Conservation (phyloP, 2,888 invertebrate genomes). For the Cynaeus angustus region DNA sequence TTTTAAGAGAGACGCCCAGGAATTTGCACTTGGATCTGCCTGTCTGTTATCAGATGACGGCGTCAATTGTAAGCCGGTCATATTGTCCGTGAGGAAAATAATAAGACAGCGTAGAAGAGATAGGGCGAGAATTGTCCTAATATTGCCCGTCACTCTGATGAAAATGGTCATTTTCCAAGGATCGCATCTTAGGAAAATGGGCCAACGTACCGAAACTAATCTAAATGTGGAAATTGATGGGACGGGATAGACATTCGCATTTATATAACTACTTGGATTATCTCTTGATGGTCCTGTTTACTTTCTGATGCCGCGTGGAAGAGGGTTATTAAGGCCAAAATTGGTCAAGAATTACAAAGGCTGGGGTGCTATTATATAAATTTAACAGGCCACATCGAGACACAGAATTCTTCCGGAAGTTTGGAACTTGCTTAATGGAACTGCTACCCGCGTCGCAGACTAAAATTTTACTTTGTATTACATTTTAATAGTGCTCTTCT, state of each 20-base stretch:
- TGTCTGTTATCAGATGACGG: conserved; percentile 60
- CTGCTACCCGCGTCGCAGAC: no score
- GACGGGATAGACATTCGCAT: conserved; percentile 46
- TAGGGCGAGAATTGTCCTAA: conserved; percentile 52
- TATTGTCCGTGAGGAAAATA: conserved; percentile 65
- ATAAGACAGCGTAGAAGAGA: conserved; percentile 55
- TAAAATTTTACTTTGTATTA: no score
- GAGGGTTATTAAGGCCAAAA: conserved; percentile 39
- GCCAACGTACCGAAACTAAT: conserved; percentile 53
- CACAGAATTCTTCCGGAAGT: background rate
- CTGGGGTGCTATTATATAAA: conserved; percentile 13
- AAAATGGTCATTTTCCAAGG: conserved; percentile 51
- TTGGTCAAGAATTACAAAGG: conserved; percentile 45
- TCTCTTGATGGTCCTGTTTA: conserved; percentile 46
- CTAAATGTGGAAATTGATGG: conserved; percentile 57
- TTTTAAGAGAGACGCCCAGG: conserved; percentile 54
- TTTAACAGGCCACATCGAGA: conserved; percentile 2
- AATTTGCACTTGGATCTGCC: conserved; percentile 55
- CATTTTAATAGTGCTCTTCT: no score
- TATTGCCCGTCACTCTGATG: conserved; percentile 53
- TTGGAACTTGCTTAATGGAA: background rate
- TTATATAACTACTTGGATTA: conserved; percentile 47
- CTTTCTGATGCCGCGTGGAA: conserved; percentile 39
- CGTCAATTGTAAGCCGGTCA: conserved; percentile 61
- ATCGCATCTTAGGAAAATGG: conserved; percentile 51